Base-by-base conservation (phyloP, 2,113 vertebrate species). In the Dicentrarchus labrax region DNA sequence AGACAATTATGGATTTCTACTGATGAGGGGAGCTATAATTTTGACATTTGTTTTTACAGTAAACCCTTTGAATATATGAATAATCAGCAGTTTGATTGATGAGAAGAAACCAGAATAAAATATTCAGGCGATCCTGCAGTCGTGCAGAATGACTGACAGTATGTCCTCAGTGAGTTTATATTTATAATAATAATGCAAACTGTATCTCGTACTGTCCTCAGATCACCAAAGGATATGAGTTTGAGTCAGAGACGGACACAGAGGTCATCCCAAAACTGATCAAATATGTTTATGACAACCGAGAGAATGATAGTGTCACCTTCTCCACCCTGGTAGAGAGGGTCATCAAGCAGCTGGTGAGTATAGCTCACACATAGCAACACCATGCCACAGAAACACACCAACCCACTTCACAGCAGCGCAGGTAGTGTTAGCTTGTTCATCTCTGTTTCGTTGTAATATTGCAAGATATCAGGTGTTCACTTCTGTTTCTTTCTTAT, bases 211-310 rank as follows among this genome's bases (percentile, higher is more conserved):
- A 10, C 54, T 36, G 60, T 80, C 75, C 82, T 53, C 91, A 99
- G 98, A 96, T 96, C 90, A 96, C 92, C 93, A 98, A 99, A 94
- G 97, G 97, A 80, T 99, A 99, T 0, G 97, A 97, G 76, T 99
- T 99, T 82, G 98, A 99, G 93, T 99, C 98, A 17, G 97, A 99
- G 89, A 99, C 98, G 0, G 98, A 99, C 88, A 99, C 98, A 5
- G 98, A 99, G 91, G 97, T 98, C 2, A 99, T 99, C 75, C 97
- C 98, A 4, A 99, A 99, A 78, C 22, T 99, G 93, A 96, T 97
- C 91, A 99, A 99, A 83, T 99, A 99, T n/a, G 74, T 99, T 80
- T 98, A 97, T 59, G 97, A 99, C 96, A 98, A 99, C 94, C 95
- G 96, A 73, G 98, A 99, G 86, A 94, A 79, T 0, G 95, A 98